Conservation (phyloP, 1,140 invertebrate species). For the Triops cancriformis region DNA sequence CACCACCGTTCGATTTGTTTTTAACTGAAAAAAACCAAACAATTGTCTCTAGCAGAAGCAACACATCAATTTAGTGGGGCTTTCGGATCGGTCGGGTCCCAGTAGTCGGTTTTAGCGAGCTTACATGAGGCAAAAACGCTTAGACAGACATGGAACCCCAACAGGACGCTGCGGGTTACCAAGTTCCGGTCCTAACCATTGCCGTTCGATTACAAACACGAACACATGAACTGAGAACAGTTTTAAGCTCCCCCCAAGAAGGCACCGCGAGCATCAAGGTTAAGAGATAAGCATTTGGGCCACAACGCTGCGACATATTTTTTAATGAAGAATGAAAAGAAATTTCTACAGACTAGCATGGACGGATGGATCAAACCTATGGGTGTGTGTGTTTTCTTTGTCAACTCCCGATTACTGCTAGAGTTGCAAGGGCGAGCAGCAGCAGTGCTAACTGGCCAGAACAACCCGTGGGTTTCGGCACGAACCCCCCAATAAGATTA, state of each 20-base stretch:
- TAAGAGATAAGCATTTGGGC: neutral
- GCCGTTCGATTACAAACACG: too few relatives aligned
- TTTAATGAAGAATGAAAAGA: neutral
- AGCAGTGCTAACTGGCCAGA: neutral
- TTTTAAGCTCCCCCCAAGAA: neutral
- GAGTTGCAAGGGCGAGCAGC: too few relatives aligned
- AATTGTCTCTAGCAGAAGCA: neutral
- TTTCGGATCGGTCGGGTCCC: too few relatives aligned
- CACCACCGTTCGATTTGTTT: neutral
- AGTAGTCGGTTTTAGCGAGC: too few relatives aligned
- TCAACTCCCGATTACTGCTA: too few relatives aligned
- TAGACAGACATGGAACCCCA: too few relatives aligned
- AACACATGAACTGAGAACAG: neutral
- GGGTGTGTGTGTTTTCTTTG: too few relatives aligned
- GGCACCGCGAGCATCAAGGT: neutral
- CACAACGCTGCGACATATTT: neutral
- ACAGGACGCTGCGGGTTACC: too few relatives aligned
- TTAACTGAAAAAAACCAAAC: neutral
- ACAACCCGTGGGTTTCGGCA: neutral
- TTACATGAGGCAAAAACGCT: too few relatives aligned
- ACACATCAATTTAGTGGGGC: too few relatives aligned
- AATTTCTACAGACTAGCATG: constrained; percentile 10
- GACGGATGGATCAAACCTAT: neutral
- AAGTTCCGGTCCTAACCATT: neutral
- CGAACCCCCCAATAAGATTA: neutral